Base-by-base conservation (phyloP, 2,113 vertebrate species). In the Oryzias melastigma region DNA sequence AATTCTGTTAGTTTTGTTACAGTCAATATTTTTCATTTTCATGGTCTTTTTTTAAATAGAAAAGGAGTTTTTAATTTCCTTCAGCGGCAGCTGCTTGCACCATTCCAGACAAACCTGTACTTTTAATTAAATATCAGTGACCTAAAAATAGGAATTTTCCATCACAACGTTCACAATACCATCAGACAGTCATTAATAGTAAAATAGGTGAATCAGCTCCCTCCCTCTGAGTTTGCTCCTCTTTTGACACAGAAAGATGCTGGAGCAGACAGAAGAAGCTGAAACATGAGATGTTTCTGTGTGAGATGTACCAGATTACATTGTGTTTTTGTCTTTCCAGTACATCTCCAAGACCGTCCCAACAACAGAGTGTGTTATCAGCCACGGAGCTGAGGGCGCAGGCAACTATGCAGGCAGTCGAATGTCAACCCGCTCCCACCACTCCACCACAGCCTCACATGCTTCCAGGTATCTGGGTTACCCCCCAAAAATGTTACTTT, bases 341-440 rank as follows among this genome's bases (percentile, higher is more conserved):
- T 96, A 95, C 66, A 94, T 98, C 82, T 92, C 95, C 62, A 97
- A 98, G 91, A 98, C 94, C 0, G 90, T 95, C 80, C 95, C 95
- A 56, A 94, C 92, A 40, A 95, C 96, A 0, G 96, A 98, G 80
- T 94, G 95, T 0, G 94, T 96, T 85, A 96, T 96, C 88, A 93
- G 93, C 71, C 95, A 96, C 65, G 94, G 95, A 90, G 93, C 95
- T 1, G 96, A 96, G 83, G 96, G 94, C 4, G 95, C 95, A 20
- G 91, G 90, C 61, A 91, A 92, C 54, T 98, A 96, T 82, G 95
- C 95, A 0, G 96, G 94, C 84, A 98, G 96, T 87, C 93, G 93
- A 77, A 95, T 95, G 85, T 98, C 95, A 15, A 97, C 96, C 47
- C 93, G 93, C 0, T 98, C 96, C 42, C 96, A 98, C 82, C 96